Base-by-base conservation (phyloP, 2,888 invertebrate genomes). In the Cephus spinipes region DNA sequence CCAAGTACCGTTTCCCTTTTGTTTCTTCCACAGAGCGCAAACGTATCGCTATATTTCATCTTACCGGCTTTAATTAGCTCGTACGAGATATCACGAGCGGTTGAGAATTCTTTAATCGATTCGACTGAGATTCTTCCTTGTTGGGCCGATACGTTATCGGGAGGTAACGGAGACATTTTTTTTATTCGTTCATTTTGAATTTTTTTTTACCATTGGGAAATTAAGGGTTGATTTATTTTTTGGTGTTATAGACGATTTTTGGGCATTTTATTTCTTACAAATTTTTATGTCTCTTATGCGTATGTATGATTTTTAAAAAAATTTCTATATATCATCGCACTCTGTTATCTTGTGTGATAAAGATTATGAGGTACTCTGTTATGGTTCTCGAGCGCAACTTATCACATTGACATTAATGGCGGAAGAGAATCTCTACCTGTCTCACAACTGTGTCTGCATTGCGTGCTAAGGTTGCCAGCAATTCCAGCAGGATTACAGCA, bases 1-100 rank as follows among this genome's bases (percentile, higher is more conserved):
- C 75, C 74, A 69, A 35, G 73, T 79, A 79, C 76, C 79, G 81
- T 79, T 82, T 77, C 81, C 76, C 82, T 84, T 84, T 84, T 82
- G 80, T 82, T 81, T 80, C 79, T 77, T 30, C 74, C 78, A 79
- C 76, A 69, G 68, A 35, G 75, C 73, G 73, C 75, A 77, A 73
- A 77, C 74, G 77, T 83, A 83, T 83, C 83, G 36, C 40, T 40
- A 75, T 32, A 36, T 73, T 73, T 73, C 73, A 73, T 73, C 73
- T 32, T 33, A 33, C 34, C 73, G 23, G 35, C 32, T 73, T 73
- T 73, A 73, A 73, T 73, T 73, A 73, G 34, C 73, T 76, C 79
- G 73, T 75, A 80, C 69, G 68, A 76, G 73, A 77, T 79, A 81
- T 80, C 80, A 78, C 77, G 78, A 76, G 69, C 75, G 75, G 55